Evolutionary conservation across 2,888 invertebrate species (phyloP).

Genomic region (Amphipyra tragopoginis): DNA sequence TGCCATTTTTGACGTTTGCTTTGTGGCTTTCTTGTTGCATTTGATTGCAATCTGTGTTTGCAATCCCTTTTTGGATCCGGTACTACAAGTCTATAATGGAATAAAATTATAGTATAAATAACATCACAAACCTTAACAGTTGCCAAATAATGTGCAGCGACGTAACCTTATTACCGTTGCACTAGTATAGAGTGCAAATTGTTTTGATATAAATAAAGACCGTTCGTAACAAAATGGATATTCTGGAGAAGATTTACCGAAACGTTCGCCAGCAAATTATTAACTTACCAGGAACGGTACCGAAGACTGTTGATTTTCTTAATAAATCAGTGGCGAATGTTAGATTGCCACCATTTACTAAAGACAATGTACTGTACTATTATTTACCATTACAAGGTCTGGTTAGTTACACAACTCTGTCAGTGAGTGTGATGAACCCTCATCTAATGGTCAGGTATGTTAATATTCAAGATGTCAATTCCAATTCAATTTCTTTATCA

Average conservation of each 20-base stretch:
- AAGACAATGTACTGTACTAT: slow-evolving; percentile 93
- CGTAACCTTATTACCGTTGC: slow-evolving; percentile 73
- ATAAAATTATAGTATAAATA: slow-evolving; percentile 70
- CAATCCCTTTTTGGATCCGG: slow-evolving; percentile 48
- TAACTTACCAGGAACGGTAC: slow-evolving; percentile 73
- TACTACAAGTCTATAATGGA: slow-evolving; percentile 49
- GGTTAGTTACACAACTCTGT: slow-evolving; percentile 93
- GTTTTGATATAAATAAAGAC: slow-evolving; percentile 20
- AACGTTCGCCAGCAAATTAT: slow-evolving; percentile 73
- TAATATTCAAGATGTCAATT: background rate
- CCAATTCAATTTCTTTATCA: too few species aligned
- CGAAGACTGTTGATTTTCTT: slow-evolving; percentile 78
- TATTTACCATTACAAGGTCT: slow-evolving; percentile 94
- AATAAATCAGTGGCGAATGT: slow-evolving; percentile 81
- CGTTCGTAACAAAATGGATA: slow-evolving; percentile 74
- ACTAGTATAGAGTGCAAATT: slow-evolving; percentile 66
- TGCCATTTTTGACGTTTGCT: slow-evolving; percentile 30
- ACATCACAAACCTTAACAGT: slow-evolving; percentile 70
- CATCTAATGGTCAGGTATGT: slow-evolving; percentile 92
- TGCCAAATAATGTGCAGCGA: slow-evolving; percentile 86
- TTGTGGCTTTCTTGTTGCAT: background rate
- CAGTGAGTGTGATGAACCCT: slow-evolving; percentile 96
- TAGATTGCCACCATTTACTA: slow-evolving; percentile 92
- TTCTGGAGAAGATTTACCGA: slow-evolving; percentile 78
- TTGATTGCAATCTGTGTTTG: slow-evolving; percentile 32